A percentile compares a stretch with the other conserved stretches of the same genome.
Conservation (phyloP, 2,797 vertebrate genomes). For the Falco columbarius region DNA sequence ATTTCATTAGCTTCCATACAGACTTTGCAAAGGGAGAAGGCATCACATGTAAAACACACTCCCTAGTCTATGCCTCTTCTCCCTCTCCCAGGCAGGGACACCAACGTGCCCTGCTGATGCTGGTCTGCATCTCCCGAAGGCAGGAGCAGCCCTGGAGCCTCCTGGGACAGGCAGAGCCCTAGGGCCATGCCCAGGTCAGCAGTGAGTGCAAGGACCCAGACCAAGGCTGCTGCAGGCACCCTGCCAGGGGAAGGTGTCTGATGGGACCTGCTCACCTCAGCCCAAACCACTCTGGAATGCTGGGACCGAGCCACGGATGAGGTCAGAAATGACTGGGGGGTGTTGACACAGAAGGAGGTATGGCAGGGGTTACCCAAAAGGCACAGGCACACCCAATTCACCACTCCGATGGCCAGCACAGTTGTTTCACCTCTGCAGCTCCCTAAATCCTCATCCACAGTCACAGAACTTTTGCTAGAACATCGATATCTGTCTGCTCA, state of each 20-base stretch:
- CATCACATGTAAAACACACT: accelerated
- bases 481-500: accelerated
- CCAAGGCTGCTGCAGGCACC: background rate
- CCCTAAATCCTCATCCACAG: accelerated
- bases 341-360: accelerated
- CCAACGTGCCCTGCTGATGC: accelerated
- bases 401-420: accelerated
- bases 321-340: accelerated
- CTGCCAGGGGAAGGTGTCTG: accelerated
- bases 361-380: background rate
- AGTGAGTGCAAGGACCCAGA: accelerated
- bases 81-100: background rate
- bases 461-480: accelerated
- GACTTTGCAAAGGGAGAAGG: background rate
- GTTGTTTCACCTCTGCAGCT: background rate
- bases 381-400: background rate
- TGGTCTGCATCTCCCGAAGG: background rate
- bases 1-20: accelerated
- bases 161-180: background rate
- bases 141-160: background rate
- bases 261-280: accelerated
- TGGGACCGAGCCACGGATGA: accelerated
- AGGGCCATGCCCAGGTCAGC: accelerated
- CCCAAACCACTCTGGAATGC: background rate
- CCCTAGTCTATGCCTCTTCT: accelerated